These are phyloP conservation scores for Trididemnum clinides DNA, from an alignment of 23 tunicate genomes.

Conservation along the genomic window DNA sequence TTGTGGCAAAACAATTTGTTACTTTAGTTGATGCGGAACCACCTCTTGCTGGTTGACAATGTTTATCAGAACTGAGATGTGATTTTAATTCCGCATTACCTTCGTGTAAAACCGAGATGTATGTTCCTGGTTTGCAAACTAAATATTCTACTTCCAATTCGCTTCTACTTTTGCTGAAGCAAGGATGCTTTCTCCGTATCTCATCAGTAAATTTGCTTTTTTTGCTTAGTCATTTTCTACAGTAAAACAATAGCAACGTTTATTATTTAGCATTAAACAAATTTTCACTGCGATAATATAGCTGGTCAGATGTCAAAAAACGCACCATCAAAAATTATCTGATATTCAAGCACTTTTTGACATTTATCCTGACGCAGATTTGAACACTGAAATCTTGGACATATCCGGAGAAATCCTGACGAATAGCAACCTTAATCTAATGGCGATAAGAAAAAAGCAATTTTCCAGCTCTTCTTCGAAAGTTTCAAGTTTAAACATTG, in stretches of 20 bases:
- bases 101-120: neutral
- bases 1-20: conserved; percentile 26
- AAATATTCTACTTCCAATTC: neutral
- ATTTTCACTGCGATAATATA: neutral
- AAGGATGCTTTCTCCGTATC: neutral
- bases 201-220: neutral
- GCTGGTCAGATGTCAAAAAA: neutral
- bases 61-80: conserved; percentile 43
- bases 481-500: too few species aligned
- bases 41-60: conserved; percentile 30
- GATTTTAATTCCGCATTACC: too few species aligned
- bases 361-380: conserved; percentile 16
- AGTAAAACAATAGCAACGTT: neutral
- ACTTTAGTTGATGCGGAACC: conserved; percentile 6
- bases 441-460: too few species aligned
- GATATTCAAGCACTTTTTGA: conserved; percentile 9
- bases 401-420: neutral
- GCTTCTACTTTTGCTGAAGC: neutral
- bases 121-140: conserved; percentile 7
- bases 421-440: neutral
- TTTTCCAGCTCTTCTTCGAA: too few species aligned
- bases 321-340: neutral
- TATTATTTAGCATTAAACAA: neutral
- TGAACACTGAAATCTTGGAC: conserved; percentile 2
- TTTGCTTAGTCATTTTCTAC: conserved; percentile 1